Evolutionary conservation across 2,797 vertebrate genomes (phyloP).

Genomic region (Antennarius maculatus): DNA sequence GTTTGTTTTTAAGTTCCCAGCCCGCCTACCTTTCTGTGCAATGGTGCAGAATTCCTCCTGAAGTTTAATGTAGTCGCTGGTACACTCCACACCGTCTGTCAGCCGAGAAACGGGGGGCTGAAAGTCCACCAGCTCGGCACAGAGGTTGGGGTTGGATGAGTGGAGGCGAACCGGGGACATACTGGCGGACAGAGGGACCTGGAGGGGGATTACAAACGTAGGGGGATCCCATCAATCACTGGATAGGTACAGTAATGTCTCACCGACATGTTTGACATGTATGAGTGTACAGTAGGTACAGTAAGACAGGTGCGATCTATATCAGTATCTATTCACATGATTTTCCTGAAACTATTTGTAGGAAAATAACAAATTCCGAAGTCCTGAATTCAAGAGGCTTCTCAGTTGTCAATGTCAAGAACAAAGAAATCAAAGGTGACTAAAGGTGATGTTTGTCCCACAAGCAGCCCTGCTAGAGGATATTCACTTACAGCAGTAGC

Average conservation of each 20-base stretch:
- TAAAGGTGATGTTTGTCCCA: too few species aligned
- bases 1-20: neutral
- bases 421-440: neutral
- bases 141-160: conserved; percentile 98
- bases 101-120: conserved; percentile 88
- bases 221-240: too few species aligned
- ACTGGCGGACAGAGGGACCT: conserved; percentile 94
- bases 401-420: neutral
- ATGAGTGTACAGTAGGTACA: too few species aligned
- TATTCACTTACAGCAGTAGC: neutral
- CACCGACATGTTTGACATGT: too few species aligned
- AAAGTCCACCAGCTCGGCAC: conserved; percentile 91
- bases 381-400: neutral
- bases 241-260: neutral
- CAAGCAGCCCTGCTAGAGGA: neutral
- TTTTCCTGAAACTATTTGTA: neutral
- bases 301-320: too few species aligned
- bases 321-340: neutral
- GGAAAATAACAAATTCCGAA: neutral
- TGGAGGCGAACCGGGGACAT: conserved; percentile 94
- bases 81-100: conserved; percentile 87
- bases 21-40: conserved; percentile 93
- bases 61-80: conserved; percentile 95
- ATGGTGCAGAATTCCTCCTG: conserved; percentile 98
- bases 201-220: conserved; percentile 4